Percentiles rank a stretch among this genome's conserved stretches.
phyloP scores from a whole-genome alignment of 37 sponge, comb jelly and placozoan species.

The Haliclona indistincta region DNA sequence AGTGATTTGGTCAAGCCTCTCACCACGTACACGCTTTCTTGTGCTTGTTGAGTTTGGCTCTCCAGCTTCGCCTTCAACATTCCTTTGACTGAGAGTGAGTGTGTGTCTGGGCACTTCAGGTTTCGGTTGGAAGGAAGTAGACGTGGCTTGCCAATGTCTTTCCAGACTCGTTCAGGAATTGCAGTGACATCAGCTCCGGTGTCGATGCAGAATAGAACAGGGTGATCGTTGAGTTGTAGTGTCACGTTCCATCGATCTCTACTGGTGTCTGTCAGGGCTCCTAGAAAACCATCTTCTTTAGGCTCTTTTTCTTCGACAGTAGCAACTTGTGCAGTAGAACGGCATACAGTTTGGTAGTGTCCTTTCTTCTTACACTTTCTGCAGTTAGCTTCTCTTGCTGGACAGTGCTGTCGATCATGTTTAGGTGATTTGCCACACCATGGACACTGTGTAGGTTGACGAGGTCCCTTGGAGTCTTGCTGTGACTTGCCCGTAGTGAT shows the following conservation, averaged over 20 bases:
- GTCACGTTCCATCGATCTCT: conserved; percentile 4
- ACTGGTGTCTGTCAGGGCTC: background rate
- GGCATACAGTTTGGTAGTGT: too few relatives aligned
- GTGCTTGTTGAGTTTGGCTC: background rate
- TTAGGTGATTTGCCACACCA: too few relatives aligned
- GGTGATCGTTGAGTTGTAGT: background rate
- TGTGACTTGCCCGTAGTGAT: too few relatives aligned
- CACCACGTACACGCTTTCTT: conserved; percentile 20
- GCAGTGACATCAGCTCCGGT: conserved; percentile 33
- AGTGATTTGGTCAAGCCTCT: conserved; percentile 10
- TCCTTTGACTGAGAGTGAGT: background rate
- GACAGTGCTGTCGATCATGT: too few relatives aligned
- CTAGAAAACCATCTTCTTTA: conserved; percentile 8
- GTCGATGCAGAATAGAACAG: conserved; percentile 4
- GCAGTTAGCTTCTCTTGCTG: too few relatives aligned
- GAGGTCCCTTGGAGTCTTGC: too few relatives aligned
- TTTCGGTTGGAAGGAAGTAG: background rate
- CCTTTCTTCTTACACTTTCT: too few relatives aligned
- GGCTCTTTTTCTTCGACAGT: too few relatives aligned
- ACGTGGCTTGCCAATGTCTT: background rate
- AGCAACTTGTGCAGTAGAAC: too few relatives aligned
- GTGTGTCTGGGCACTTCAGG: conserved; percentile 4
- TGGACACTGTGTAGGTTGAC: too few relatives aligned
- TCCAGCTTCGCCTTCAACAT: background rate
- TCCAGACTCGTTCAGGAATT: background rate